Evolutionary conservation across 2,113 vertebrate genomes (phyloP), one percentile per base, ranked within the genome.

Genomic region (Chunga burmeisteri): DNA sequence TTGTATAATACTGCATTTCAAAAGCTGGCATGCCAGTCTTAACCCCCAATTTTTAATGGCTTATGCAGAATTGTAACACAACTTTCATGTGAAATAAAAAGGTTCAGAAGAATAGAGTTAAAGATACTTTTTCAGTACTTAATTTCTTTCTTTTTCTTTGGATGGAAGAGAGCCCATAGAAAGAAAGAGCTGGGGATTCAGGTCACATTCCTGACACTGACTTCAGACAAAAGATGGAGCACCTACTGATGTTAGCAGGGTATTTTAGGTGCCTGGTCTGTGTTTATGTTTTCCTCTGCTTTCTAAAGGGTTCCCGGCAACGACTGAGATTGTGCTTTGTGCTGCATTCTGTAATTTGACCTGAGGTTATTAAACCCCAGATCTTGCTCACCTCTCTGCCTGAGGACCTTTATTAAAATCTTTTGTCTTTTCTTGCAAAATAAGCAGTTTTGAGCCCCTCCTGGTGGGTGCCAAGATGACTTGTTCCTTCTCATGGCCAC

Each of bases 311-410:
- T 47, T 65, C 53, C 6, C 6, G 92, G n/a, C 32, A 81, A 58
- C 1, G 20, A 44, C 46, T 82, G 61, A 42, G 30, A 50, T 27
- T 70, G 40, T 52, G 40, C 22, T 91, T 83, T 92, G 42, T 75
- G 66, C 72, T 74, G 34, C 47, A 25, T 80, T 86, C 66, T 74
- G 46, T 27, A 47, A 87, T 96, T 90, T 94, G 93, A 96, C 78
- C 58, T 87, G 90, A 97, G 13, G 20, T 44, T 61, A 34, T 50
- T 71, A 56, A 56, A 83, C 20, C 22, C 61, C 22, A 79, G 34
- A 22, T 50, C 52, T 44, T 3, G 7, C 25, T 74, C 63, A 72
- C 26, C 6, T 59, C 32, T 62, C 55, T 22, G 27, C 10, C 55
- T 68, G 30, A 79, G 27, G 26, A 30, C 34, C 10, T 58, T 90